Evolutionary conservation across 2,113 vertebrate species (phyloP).

Genomic region (Gnathonemus echidnorhynchus): DNA sequence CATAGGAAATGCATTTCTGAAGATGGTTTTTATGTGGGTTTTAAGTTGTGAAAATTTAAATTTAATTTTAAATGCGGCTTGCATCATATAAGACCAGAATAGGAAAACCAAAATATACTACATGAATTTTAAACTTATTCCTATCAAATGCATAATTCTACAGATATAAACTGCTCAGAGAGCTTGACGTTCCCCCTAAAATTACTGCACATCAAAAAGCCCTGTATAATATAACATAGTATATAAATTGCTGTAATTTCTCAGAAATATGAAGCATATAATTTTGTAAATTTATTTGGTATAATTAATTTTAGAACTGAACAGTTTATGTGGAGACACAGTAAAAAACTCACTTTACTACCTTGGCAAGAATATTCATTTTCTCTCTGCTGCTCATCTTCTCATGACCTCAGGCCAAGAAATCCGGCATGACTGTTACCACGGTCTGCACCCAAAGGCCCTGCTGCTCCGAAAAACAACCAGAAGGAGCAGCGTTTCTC

Average conservation of each 20-base stretch:
- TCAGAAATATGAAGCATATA: background rate
- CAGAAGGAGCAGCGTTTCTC: background rate
- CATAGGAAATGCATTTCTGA: background rate
- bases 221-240: background rate
- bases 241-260: background rate
- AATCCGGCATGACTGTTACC: background rate
- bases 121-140: background rate
- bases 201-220: background rate
- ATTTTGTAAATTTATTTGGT: background rate
- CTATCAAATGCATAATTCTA: background rate
- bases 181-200: background rate
- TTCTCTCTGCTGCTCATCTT: background rate
- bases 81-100: background rate
- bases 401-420: background rate
- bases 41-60: background rate
- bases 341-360: background rate
- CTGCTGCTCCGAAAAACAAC: background rate
- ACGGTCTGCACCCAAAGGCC: background rate
- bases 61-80: background rate
- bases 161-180: background rate
- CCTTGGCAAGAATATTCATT: background rate
- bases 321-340: background rate
- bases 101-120: background rate
- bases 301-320: background rate
- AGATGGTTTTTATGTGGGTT: background rate